A percentile compares a stretch with the other conserved stretches of the same genome.
phyloP scores from a whole-genome alignment of 2,797 vertebrate species.

The Gastrophryne carolinensis region DNA sequence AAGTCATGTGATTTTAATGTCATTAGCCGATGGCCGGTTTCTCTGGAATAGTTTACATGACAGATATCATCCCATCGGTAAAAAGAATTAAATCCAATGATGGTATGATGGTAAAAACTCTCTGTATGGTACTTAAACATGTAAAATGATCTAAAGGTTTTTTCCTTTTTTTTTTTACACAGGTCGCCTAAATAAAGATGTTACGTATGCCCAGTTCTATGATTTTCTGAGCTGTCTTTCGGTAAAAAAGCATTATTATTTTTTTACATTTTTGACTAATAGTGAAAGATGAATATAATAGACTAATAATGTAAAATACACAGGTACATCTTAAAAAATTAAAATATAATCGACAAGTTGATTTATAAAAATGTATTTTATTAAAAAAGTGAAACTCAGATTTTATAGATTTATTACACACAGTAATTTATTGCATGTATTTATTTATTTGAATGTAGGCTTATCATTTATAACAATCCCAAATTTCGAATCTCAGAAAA shows the following conservation, averaged over 20 bases:
- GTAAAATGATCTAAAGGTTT: background rate
- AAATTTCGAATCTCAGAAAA: too few species aligned
- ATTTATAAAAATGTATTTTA: too few species aligned
- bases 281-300: too few species aligned
- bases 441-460: too few species aligned
- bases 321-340: too few species aligned
- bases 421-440: too few species aligned
- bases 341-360: too few species aligned
- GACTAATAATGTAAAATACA: too few species aligned
- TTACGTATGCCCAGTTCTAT: slow-evolving; percentile 69
- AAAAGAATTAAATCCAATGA: background rate
- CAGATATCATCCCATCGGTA: slow-evolving; percentile 73
- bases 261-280: background rate
- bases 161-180: slow-evolving; percentile 48
- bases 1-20: slow-evolving; percentile 69
- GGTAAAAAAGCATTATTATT: slow-evolving; percentile 56
- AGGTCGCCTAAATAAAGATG: slow-evolving; percentile 71
- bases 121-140: background rate
- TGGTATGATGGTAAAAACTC: background rate
- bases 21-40: slow-evolving; percentile 69
- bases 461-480: too few species aligned
- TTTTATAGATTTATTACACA: too few species aligned
- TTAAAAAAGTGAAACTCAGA: too few species aligned
- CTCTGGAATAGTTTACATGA: slow-evolving; percentile 71
- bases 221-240: slow-evolving; percentile 71